Conservation (phyloP, 2,888 invertebrate species). For the Endotricha flammealis region DNA sequence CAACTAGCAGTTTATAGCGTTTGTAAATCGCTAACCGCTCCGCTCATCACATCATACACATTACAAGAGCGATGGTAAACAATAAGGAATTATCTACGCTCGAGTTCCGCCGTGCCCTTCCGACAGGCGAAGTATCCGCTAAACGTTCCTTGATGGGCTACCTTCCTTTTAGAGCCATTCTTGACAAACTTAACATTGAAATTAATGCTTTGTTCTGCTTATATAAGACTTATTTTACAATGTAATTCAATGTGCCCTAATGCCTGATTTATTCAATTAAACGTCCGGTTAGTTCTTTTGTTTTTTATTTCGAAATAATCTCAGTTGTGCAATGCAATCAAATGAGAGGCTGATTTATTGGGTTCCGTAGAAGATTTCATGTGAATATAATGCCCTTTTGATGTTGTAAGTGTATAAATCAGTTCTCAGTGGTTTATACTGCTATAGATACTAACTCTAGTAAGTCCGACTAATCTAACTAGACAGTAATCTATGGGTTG, state of each 20-base stretch:
- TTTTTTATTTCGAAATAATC: background rate
- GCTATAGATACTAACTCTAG: too few relatives aligned
- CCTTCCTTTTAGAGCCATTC: background rate
- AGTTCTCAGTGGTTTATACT: too few relatives aligned
- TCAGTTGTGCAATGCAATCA: background rate
- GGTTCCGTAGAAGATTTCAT: too few relatives aligned
- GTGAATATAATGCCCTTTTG: too few relatives aligned
- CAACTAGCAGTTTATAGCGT: too few relatives aligned
- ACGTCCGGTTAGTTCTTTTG: background rate
- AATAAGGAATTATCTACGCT: conserved; percentile 59
- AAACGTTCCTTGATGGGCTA: conserved; percentile 4
- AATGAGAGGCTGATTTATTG: too few relatives aligned
- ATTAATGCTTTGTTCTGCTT: too few relatives aligned
- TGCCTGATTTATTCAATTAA: background rate
- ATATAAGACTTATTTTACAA: too few relatives aligned
- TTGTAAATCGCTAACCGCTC: conserved; percentile 20
- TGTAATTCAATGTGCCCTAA: background rate
- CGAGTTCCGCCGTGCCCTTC: conserved; percentile 52
- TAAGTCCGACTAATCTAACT: too few relatives aligned
- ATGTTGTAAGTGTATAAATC: too few relatives aligned
- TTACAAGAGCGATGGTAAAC: conserved; percentile 32
- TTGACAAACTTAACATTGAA: background rate
- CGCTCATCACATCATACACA: conserved; percentile 15
- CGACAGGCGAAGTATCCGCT: conserved; percentile 19
- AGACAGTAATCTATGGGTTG: too few relatives aligned